phyloP scores from a whole-genome alignment of 2,888 invertebrate species.

The Caenorhabditis sulstoni region DNA sequence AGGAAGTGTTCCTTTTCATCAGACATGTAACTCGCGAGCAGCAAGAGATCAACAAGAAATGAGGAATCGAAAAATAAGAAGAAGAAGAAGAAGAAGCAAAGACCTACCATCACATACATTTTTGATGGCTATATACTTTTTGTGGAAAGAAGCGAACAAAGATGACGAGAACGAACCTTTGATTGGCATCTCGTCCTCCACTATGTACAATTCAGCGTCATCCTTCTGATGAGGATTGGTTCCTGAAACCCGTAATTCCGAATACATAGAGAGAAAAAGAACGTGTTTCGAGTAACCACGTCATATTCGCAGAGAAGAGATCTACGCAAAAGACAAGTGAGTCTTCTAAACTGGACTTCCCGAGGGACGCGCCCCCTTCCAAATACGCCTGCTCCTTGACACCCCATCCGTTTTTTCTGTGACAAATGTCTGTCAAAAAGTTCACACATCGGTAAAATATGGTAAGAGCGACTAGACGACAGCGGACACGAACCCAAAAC shows the following conservation, averaged over 20 bases:
- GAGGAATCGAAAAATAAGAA: conserved; percentile 28
- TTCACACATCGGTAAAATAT: conserved; percentile 38
- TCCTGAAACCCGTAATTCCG: conserved; percentile 83
- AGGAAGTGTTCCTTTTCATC: conserved; percentile 27
- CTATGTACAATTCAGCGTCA: conserved; percentile 76
- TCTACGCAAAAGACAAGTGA: conserved; percentile 33
- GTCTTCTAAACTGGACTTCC: conserved; percentile 6
- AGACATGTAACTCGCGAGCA: conserved; percentile 36
- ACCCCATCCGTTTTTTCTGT: conserved; percentile 40
- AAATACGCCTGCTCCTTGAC: conserved; percentile 49
- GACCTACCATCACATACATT: conserved; percentile 45
- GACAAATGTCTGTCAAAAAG: conserved; percentile 50
- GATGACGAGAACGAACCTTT: conserved; percentile 82
- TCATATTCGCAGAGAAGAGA: not conserved
- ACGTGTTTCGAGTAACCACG: conserved; percentile 30
- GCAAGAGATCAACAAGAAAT: conserved; percentile 14
- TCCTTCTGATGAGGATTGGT: conserved; percentile 94
- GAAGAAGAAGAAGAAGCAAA: conserved; percentile 21
- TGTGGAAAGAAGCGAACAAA: conserved; percentile 21
- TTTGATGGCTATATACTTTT: conserved; percentile 48
- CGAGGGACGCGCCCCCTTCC: conserved; percentile 17
- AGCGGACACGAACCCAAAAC: too few species aligned
- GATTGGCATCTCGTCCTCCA: conserved; percentile 86
- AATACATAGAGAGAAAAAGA: not conserved
- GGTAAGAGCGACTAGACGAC: not conserved